Base-by-base conservation (phyloP, 2,113 vertebrate species). In the Cichladusa arquata region DNA sequence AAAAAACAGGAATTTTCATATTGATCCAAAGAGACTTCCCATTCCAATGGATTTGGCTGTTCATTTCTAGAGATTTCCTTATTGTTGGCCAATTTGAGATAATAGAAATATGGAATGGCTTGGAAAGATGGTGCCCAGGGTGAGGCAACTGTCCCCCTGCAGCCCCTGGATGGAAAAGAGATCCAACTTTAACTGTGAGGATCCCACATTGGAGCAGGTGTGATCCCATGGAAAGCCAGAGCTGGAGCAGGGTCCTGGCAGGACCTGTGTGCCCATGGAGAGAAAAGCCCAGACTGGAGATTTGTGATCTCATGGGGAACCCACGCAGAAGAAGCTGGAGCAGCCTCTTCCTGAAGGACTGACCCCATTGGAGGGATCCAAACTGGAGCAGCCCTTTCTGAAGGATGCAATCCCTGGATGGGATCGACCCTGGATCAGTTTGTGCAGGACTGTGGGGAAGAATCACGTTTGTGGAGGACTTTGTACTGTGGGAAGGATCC, bases 191-290 rank as follows among this genome's bases (percentile, higher is more conserved):
- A 20, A 28, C 16, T 2, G 4, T 40, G 34, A 57, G 58, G 31
- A 72, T 31, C 44, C 33, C 77, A 44, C 8, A 8, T 3, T 0
- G 0, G 25, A 50, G 57, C 29, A 22, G 48, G n/a, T 4, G 20
- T 12, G 40, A 64, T n/a, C 42, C 65, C 8, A 3, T 34, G 40
- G 65, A 20, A 22, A 71, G 3, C 19, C 56, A 14, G 4, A 14
- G 36, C 33, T 61, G 53, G 53, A 72, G 47, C 50, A 51, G 50
- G 26, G 25, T 51, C 50, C 15, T 51, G 26, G 50, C 50, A 48
- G 23, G 47, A 48, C 47, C 14, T 36, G 33, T 20, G 31, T 60
- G 19, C 25, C 16, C 10, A 10, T 5, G 13, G 13, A 31, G 3
- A 17, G 36, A 31, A 36, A 57, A 66, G 6, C 28, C 23, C 48